Base-by-base conservation (phyloP, 2,797 vertebrate genomes). In the Enteromius argenteus region DNA sequence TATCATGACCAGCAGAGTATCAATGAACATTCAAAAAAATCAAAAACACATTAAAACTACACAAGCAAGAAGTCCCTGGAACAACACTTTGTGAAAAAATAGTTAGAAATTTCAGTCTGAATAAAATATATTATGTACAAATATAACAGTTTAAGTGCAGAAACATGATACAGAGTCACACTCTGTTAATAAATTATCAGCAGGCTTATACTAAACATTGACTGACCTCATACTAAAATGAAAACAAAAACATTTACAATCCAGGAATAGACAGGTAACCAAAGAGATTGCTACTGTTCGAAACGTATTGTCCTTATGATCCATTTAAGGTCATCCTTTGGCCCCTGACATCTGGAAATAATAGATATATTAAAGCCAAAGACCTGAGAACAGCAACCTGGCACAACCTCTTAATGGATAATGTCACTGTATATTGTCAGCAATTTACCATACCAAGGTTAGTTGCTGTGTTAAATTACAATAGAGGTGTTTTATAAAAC, bases 111-210 rank as follows among this genome's bases (percentile, higher is more conserved):
- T 56, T 67, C 56, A 53, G 39, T 58, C 11, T 67, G 3, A 75
- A 66, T n/a, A 32, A 76, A 56, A 67, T 76, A 69, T 67, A 76
- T 53, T 75, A 66, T 76, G 32, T 76, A 84, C 82, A 69, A 68
- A 69, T 78, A 58, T 77, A 84, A 69, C 44, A 49, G 19, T 60
- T 77, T 60, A 35, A 60, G 30, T 49, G 23, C 64, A 77, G 30
- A 15, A 46, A 68, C 32, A 49, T 35, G 56, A 5, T 35, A 79
- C 62, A 51, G 39, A 72, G 39, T 39, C 21, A n/a, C 8, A 35
- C 44, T 19, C 21, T 80, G 44, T 53, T 23, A 84, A 84, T 62
- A 84, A 78, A 46, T 60, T 78, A 60, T 23, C 66, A 78, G 46
- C 27, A 69, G 27, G 11, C 27, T 23, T 77, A 21, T 68, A 32